Conservation (phyloP, 2,888 invertebrate genomes). For the Pharmacophagus antenor region DNA sequence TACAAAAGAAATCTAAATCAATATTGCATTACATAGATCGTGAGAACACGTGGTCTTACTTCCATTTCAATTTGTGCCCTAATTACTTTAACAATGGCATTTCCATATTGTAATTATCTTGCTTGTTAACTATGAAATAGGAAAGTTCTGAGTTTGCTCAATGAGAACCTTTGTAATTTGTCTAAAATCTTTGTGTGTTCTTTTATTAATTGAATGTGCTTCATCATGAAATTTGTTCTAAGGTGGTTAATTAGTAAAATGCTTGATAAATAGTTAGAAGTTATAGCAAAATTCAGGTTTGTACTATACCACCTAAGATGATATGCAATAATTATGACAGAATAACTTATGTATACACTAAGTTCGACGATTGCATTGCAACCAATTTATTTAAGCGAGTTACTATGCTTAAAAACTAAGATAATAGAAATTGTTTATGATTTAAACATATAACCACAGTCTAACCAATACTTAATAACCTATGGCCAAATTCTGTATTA, state of each 20-base stretch:
- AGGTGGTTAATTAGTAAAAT: neutral
- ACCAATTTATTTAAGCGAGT: too few species aligned
- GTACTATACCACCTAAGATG: too few species aligned
- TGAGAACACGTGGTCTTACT: conserved; percentile 15
- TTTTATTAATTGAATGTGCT: neutral
- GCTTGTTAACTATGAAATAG: conserved; percentile 12
- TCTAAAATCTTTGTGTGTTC: neutral
- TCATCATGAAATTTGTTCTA: neutral
- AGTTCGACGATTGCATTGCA: too few species aligned
- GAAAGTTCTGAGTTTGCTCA: conserved; percentile 13
- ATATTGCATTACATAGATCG: conserved; percentile 19
- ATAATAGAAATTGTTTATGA: too few species aligned
- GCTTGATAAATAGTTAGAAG: neutral
- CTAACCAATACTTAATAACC: too few species aligned
- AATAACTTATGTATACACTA: too few species aligned
- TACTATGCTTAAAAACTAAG: too few species aligned
- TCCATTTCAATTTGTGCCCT: conserved; percentile 16
- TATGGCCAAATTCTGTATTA: too few species aligned
- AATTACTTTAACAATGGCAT: conserved; percentile 25
- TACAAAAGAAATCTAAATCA: conserved; percentile 2
- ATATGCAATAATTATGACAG: too few species aligned
- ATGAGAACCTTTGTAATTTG: neutral
- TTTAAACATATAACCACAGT: too few species aligned
- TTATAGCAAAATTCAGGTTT: too few species aligned
- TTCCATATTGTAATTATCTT: conserved; percentile 12